Conservation (phyloP, 2,797 vertebrate genomes). For the Clarias platycephalus region DNA sequence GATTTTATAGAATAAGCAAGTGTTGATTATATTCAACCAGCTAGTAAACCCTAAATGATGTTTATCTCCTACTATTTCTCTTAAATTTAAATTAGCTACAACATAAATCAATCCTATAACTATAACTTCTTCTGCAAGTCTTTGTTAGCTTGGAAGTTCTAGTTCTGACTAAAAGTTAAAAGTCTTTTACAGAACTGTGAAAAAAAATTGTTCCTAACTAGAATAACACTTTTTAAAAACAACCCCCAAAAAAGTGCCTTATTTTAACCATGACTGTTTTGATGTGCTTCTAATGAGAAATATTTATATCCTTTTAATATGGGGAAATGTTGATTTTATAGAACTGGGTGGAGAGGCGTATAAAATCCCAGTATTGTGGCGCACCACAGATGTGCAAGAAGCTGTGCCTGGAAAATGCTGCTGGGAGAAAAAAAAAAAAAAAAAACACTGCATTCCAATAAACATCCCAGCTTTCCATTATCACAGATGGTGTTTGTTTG, state of each 20-base stretch:
- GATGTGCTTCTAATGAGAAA: slow-evolving; percentile 62
- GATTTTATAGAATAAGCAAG: neutral
- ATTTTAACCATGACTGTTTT: slow-evolving; percentile 29
- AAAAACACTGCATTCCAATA: slow-evolving; percentile 63
- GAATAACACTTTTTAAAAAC: neutral
- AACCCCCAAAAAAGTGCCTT: neutral
- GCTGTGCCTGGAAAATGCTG: slow-evolving; percentile 46
- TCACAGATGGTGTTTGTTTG: slow-evolving; percentile 57
- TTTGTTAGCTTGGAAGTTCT: neutral
- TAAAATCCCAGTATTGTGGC: slow-evolving; percentile 64
- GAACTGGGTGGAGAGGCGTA: slow-evolving; percentile 72
- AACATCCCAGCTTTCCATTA: slow-evolving; percentile 43
- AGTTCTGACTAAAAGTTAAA: neutral
- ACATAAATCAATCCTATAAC: neutral
- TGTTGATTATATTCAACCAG: neutral
- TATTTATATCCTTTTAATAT: slow-evolving; percentile 61
- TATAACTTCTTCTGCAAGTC: neutral
- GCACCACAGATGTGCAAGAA: slow-evolving; percentile 63
- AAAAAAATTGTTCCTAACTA: slow-evolving; percentile 16
- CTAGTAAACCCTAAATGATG: slow-evolving; percentile 44
- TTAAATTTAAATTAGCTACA: no score
- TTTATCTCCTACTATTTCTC: slow-evolving; percentile 44
- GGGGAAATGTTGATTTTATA: slow-evolving; percentile 67
- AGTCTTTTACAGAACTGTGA: slow-evolving; percentile 11
- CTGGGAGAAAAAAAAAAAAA: slow-evolving; percentile 35